These are phyloP conservation scores for Zaprionus taronus DNA, from an alignment of 1,140 invertebrate genomes.

Conservation along the genomic window DNA sequence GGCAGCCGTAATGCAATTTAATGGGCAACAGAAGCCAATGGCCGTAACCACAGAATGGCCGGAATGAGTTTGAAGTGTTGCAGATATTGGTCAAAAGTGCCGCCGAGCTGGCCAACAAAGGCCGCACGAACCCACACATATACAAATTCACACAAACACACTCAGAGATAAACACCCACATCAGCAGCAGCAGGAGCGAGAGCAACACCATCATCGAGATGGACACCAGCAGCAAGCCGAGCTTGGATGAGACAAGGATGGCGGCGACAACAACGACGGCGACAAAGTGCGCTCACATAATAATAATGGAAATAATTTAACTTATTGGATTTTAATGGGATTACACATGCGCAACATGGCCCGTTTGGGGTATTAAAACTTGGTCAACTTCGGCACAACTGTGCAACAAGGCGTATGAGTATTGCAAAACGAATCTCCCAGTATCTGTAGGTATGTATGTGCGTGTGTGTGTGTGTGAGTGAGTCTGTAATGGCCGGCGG, in stretches of 20 bases:
- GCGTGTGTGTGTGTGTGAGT: conserved; percentile 7
- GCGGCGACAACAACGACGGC: conserved; percentile 7
- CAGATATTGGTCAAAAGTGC: conserved; percentile 80
- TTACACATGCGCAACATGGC: conserved; percentile 80
- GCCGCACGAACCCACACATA: conserved; percentile 29
- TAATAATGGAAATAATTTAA: conserved; percentile 84
- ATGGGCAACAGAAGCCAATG: conserved; percentile 58
- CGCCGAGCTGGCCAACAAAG: conserved; percentile 58
- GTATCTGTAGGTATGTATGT: neutral
- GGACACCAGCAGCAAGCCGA: conserved; percentile 28
- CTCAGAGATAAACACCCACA: conserved; percentile 64
- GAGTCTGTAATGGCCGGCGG: conserved; percentile 22
- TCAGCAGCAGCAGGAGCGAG: conserved; percentile 43
- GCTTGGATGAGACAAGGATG: conserved; percentile 35
- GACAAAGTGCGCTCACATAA: conserved; percentile 78
- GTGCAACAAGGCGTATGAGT: conserved; percentile 9
- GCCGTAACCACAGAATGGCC: conserved; percentile 51
- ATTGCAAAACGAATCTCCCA: neutral
- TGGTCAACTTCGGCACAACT: conserved; percentile 68
- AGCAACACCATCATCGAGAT: conserved; percentile 3
- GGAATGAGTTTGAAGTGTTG: conserved; percentile 71
- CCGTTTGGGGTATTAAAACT: conserved; percentile 73
- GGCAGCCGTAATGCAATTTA: conserved; percentile 77
- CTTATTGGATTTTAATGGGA: conserved; percentile 84
- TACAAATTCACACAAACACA: conserved; percentile 14